A percentile compares a stretch with the other conserved stretches of the same genome.
Conservation (phyloP, 1,140 invertebrate genomes). For the Orchestia grillus region DNA sequence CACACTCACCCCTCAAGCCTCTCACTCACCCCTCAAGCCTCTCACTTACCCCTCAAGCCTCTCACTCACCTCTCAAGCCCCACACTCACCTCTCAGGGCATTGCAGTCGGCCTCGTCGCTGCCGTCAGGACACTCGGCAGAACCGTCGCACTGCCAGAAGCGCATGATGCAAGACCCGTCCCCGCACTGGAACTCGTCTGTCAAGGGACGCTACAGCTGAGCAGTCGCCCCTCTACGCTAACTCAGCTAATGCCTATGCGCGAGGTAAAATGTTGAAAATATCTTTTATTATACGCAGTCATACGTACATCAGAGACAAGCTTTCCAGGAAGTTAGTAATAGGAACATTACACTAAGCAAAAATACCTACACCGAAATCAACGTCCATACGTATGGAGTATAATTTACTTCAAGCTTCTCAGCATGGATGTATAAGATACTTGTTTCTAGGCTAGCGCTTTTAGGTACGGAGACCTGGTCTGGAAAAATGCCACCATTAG, state of each 20-base stretch:
- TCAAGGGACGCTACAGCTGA: not conserved
- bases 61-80: not conserved
- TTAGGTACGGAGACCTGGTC: too few species aligned
- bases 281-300: not conserved
- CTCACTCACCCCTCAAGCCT: not conserved
- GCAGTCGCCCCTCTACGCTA: not conserved
- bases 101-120: constrained; percentile 56
- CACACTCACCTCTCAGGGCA: constrained; percentile 1
- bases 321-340: not conserved
- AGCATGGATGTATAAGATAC: too few species aligned
- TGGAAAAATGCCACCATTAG: too few species aligned
- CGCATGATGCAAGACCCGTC: constrained; percentile 69
- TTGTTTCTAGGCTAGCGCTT: too few species aligned
- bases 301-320: not conserved
- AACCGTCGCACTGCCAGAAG: constrained; percentile 69
- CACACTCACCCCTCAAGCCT: too few species aligned
- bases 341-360: not conserved
- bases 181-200: constrained; percentile 68
- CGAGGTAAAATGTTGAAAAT: not conserved
- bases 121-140: constrained; percentile 69
- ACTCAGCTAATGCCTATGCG: not conserved
- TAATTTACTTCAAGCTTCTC: too few species aligned
- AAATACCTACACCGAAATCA: not conserved
- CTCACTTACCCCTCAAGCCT: too few species aligned
- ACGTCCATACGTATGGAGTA: not conserved